These are phyloP conservation scores for Sarcophaga carnaria DNA, from an alignment of 2,888 invertebrate species.

Conservation along the genomic window DNA sequence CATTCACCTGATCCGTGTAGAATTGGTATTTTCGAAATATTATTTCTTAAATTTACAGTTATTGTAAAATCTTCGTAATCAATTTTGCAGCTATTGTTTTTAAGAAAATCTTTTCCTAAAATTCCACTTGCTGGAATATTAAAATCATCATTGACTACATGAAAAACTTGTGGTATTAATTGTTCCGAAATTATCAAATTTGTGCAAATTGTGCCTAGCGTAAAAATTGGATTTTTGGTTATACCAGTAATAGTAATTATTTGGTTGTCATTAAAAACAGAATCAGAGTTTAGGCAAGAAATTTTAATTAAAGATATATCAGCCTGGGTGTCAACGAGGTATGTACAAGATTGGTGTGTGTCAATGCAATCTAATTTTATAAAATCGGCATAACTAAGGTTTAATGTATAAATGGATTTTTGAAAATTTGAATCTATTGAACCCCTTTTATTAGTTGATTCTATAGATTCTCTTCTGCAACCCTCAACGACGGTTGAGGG, in stretches of 20 bases:
- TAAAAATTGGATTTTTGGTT: neutral
- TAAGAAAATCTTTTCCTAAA: constrained; percentile 4
- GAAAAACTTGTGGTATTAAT: constrained; percentile 15
- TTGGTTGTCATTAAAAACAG: constrained; percentile 25
- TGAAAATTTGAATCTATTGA: neutral
- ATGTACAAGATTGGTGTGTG: neutral
- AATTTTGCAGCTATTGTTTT: constrained; percentile 24
- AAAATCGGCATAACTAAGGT: constrained; percentile 29
- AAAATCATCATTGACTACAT: constrained; percentile 12
- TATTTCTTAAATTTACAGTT: neutral
- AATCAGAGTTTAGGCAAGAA: constrained; percentile 18
- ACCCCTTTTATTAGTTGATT: too few relatives aligned
- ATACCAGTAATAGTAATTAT: constrained; percentile 26
- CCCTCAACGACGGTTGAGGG: constrained; percentile 34
- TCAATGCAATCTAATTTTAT: constrained; percentile 12
- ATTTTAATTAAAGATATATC: constrained; percentile 37
- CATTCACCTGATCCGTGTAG: constrained; percentile 15
- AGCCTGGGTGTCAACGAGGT: constrained; percentile 41
- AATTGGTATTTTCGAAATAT: neutral
- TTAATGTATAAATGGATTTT: constrained; percentile 18
- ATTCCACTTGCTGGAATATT: constrained; percentile 19
- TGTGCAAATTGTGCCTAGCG: constrained; percentile 11
- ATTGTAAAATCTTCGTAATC: constrained; percentile 13
- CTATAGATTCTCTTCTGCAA: neutral
- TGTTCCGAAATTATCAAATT: neutral